Percentiles rank a stretch among this genome's conserved stretches.
These are phyloP conservation scores for Phainopepla nitens DNA, from an alignment of 2,113 vertebrate species.

Conservation along the genomic window DNA sequence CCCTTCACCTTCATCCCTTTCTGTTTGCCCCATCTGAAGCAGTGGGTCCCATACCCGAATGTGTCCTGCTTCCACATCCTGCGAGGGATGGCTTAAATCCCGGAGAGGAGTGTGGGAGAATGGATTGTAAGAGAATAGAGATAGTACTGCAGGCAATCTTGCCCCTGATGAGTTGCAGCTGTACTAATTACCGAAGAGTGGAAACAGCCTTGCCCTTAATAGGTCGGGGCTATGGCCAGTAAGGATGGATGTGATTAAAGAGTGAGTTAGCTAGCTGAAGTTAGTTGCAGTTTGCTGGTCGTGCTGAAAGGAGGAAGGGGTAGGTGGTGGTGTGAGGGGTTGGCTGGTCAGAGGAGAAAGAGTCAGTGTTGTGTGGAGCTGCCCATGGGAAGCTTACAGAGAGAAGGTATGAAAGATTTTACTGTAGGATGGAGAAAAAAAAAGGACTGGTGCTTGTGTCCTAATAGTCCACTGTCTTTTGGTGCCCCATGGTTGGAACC, in stretches of 20 bases:
- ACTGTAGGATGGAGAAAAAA: neutral
- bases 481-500: too few relatives aligned
- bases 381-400: neutral
- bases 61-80: neutral
- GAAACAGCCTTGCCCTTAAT: neutral
- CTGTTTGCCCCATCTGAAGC: neutral
- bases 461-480: neutral
- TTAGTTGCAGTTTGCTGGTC: neutral
- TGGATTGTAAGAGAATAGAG: neutral
- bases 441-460: neutral
- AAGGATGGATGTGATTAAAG: neutral
- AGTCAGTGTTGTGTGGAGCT: neutral
- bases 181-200: neutral
- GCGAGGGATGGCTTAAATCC: neutral
- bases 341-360: neutral
- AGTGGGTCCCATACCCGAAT: fast-evolving
- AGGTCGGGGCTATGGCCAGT: too few relatives aligned
- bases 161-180: neutral
- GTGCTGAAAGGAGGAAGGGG: neutral
- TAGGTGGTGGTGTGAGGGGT: neutral
- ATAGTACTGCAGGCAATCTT: neutral
- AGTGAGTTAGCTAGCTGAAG: neutral
- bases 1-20: neutral
- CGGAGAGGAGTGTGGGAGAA: neutral
- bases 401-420: neutral